Evolutionary conservation across 2,888 invertebrate genomes (phyloP), one percentile per base, ranked within the genome.

Genomic region (Drosophila mettleri): DNA sequence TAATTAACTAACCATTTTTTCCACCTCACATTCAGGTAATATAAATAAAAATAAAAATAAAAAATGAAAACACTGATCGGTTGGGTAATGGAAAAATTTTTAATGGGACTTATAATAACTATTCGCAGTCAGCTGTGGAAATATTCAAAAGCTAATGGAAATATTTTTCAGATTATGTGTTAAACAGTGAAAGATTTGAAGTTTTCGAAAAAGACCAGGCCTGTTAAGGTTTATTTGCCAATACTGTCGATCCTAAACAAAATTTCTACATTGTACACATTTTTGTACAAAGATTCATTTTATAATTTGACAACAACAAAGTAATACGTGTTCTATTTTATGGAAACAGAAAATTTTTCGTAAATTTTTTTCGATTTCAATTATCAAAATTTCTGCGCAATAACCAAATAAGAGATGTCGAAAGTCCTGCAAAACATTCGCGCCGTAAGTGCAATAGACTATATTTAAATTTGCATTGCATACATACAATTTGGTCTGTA

Each of bases 101-200:
- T 27, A 36, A 54, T 24, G 12, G 24, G 43, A 20, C 29, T 24
- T 51, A 14, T 22, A 58, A 52, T 53, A 31, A 68, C 20, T 20
- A 36, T 24, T 57, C 22, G 33, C 49, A 20, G 22, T 45, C 27
- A 41, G 46, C 27, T 75, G 62, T 38, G 36, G 27, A 61, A 75
- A 69, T 51, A 34, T 12, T 16, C 24, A 5, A 48, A 38, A 29
- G 18, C 14, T 22, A 38, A 36, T 68, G 55, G 48, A 52, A 69
- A 65, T 49, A n/a, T 52, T 48, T 52, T 2, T 9, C 10, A 41
- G 27, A 54, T 59, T 27, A 46, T 18, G 33, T 20, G 29, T 33
- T 18, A 18, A 6, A 45, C n/a, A 12, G 10, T 22, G 7, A 20
- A 22, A 22, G 10, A 20, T 34, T n/a, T 16, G 20, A 4, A 20